Conservation (phyloP, 2,113 vertebrate genomes). For the Triplophysa rosa region DNA sequence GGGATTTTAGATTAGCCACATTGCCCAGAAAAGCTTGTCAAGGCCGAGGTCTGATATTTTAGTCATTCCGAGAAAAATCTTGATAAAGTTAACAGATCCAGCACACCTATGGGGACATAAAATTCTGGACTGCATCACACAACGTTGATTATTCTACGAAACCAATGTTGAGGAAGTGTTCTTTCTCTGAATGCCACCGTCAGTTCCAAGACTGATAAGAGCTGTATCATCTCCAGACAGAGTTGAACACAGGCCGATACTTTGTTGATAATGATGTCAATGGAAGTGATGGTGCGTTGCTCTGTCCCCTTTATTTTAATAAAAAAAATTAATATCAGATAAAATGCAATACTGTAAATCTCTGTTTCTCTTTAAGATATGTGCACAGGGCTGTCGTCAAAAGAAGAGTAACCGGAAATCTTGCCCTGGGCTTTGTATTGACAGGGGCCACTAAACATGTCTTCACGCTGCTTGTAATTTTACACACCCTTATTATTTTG, state of each 20-base stretch:
- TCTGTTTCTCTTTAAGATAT: background rate
- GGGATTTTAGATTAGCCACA: background rate
- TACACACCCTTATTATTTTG: too few species aligned
- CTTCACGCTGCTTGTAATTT: too few species aligned
- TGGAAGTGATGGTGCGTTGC: background rate
- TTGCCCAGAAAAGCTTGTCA: background rate
- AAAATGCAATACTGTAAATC: too few species aligned
- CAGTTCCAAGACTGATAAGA: constrained; percentile 15
- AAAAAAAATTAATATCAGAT: too few species aligned
- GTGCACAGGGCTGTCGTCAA: too few species aligned
- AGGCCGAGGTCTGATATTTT: constrained; percentile 30
- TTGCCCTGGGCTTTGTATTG: too few species aligned
- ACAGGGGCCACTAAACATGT: too few species aligned
- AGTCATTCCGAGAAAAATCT: constrained; percentile 10
- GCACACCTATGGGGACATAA: constrained; percentile 23
- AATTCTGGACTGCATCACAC: background rate
- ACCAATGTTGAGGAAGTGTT: constrained; percentile 13
- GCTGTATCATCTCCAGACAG: background rate
- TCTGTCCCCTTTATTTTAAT: too few species aligned
- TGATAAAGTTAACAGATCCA: constrained; percentile 21
- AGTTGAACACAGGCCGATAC: constrained; percentile 18
- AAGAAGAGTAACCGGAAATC: too few species aligned
- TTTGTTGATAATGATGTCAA: constrained; percentile 34
- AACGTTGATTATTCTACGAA: background rate
- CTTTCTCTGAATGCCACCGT: constrained; percentile 34